Percentiles rank a stretch among this genome's conserved stretches.
These are phyloP conservation scores for Acropternis orthonyx DNA, from an alignment of 2,797 vertebrate species.

Conservation along the genomic window DNA sequence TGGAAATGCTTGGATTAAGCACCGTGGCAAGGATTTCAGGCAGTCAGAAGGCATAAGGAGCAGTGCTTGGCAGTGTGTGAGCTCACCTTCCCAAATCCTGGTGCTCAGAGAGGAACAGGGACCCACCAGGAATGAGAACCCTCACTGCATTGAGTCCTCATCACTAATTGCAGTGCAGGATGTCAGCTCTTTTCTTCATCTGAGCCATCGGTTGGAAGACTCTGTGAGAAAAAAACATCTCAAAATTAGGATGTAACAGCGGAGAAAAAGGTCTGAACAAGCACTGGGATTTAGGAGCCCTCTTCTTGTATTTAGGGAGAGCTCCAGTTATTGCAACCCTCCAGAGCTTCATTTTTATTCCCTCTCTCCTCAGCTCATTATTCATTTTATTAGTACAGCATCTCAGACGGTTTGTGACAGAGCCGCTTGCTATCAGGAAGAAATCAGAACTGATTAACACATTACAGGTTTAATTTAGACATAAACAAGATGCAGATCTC, in stretches of 20 bases:
- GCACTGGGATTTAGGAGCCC: neutral
- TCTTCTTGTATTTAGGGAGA: neutral
- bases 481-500: neutral
- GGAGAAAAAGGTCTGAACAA: neutral
- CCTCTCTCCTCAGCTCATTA: neutral
- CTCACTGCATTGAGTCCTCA: neutral
- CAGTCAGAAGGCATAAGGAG: constrained; percentile 10
- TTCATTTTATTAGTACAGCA: neutral
- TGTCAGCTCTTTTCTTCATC: neutral
- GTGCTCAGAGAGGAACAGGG: neutral
- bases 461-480: constrained; percentile 13
- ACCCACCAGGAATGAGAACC: neutral
- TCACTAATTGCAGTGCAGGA: neutral
- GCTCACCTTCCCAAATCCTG: neutral
- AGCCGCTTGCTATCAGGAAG: neutral
- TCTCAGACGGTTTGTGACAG: neutral
- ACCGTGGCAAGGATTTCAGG: neutral
- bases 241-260: fast-evolving
- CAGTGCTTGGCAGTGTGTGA: neutral
- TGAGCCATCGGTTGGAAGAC: neutral
- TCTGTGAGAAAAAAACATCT: neutral
- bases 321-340: neutral
- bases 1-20: neutral
- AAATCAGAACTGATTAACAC: constrained; percentile 32
- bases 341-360: neutral